phyloP scores from a whole-genome alignment of 2,888 invertebrate species.

The Aphodius sticticus region DNA sequence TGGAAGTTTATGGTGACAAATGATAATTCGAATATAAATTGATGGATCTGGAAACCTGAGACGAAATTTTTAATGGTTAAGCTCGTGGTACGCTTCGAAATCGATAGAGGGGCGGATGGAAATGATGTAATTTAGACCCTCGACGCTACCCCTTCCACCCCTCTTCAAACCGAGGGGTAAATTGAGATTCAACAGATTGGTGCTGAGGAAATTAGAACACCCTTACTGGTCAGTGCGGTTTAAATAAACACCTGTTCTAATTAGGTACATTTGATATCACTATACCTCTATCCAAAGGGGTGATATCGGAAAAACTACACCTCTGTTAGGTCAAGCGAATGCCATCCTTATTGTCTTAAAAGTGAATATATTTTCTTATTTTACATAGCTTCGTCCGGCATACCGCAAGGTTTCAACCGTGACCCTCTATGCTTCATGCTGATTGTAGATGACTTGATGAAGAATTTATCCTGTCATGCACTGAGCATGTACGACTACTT shows the following conservation, averaged over 20 bases:
- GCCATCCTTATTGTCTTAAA: no score
- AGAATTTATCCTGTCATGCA: no score
- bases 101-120: background rate
- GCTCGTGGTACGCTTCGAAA: background rate
- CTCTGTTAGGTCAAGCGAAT: background rate
- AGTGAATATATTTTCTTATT: no score
- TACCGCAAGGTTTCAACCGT: no score
- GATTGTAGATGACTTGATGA: no score
- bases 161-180: background rate
- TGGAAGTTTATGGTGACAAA: background rate
- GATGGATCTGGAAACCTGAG: background rate
- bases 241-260: background rate
- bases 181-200: constrained; percentile 4
- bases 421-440: no score
- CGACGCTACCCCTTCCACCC: background rate
- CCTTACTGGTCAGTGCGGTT: background rate
- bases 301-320: background rate
- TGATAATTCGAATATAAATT: background rate
- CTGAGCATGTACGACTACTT: no score
- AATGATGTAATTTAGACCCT: constrained; percentile 4
- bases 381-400: no score
- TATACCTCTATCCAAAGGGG: background rate
- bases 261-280: background rate
- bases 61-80: background rate
- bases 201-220: background rate